Conservation (phyloP, 2,888 invertebrate genomes). For the Oscheius myriophilus region DNA sequence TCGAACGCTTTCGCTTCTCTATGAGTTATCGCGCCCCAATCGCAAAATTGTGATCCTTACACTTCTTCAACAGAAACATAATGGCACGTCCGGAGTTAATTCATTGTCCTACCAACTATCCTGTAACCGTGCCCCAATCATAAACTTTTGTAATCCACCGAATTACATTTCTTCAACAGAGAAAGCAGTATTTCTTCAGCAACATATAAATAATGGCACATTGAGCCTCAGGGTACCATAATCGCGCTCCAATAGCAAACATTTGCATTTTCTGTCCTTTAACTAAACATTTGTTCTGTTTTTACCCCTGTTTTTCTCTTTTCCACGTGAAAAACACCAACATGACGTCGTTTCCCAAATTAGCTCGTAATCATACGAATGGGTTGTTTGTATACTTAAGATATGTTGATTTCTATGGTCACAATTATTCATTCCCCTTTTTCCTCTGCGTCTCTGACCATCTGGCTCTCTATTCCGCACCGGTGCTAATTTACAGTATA, state of each 20-base stretch:
- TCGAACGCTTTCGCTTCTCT: too few relatives aligned
- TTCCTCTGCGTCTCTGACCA: constrained; percentile 1
- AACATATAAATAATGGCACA: too few relatives aligned
- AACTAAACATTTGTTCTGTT: background rate
- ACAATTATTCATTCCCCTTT: background rate
- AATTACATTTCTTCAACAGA: too few relatives aligned
- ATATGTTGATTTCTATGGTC: background rate
- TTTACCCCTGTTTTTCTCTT: background rate
- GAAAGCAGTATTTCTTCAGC: too few relatives aligned
- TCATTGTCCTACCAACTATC: too few relatives aligned
- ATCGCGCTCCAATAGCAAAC: background rate
- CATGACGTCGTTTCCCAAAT: background rate
- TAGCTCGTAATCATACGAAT: background rate
- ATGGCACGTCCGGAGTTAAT: too few relatives aligned
- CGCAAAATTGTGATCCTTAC: too few relatives aligned
- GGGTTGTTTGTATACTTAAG: background rate
- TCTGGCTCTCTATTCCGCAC: background rate
- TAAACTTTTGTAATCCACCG: too few relatives aligned
- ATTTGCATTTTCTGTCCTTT: background rate
- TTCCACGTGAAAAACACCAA: background rate
- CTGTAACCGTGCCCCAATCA: too few relatives aligned
- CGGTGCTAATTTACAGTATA: too few relatives aligned
- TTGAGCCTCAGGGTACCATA: background rate
- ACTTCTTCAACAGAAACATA: too few relatives aligned
- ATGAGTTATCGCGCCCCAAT: too few relatives aligned